phyloP scores from a whole-genome alignment of 1,140 invertebrate species.

The Bicyclus anynana region DNA sequence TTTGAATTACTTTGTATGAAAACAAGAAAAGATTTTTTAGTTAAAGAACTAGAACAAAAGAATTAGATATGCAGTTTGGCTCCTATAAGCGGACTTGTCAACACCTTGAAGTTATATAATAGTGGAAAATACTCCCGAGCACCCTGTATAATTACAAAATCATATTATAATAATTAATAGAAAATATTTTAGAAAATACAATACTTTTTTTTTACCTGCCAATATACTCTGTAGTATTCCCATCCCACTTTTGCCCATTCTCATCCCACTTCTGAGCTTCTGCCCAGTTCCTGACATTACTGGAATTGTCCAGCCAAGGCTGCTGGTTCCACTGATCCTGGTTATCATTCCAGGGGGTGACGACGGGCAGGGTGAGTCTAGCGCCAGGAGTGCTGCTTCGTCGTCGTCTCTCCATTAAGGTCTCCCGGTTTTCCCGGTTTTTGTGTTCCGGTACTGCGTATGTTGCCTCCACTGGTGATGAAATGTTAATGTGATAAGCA shows the following conservation, averaged over 20 bases:
- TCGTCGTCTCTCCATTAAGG: conserved; percentile 54
- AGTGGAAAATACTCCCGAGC: no score
- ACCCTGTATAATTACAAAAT: no score
- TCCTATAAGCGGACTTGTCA: no score
- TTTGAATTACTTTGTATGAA: no score
- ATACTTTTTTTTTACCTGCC: no score
- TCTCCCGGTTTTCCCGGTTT: conserved; percentile 48
- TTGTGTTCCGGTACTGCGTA: conserved; percentile 66
- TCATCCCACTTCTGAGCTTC: conserved; percentile 54
- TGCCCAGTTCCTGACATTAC: conserved; percentile 56
- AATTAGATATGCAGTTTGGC: no score
- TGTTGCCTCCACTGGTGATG: conserved; percentile 47
- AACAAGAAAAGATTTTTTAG: no score
- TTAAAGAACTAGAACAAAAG: no score
- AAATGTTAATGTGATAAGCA: no score
- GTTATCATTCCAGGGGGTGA: conserved; percentile 45
- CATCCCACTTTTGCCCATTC: conserved; percentile 43
- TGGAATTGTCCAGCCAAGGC: conserved; percentile 63
- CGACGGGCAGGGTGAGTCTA: conserved; percentile 49
- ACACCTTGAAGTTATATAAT: no score
- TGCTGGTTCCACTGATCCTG: conserved; percentile 51
- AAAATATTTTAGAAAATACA: no score
- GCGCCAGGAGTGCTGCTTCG: conserved; percentile 58
- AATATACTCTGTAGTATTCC: conserved; percentile 46
- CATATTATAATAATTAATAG: no score